Evolutionary conservation across 2,113 vertebrate species (phyloP).

Genomic region (Piaya cayana): DNA sequence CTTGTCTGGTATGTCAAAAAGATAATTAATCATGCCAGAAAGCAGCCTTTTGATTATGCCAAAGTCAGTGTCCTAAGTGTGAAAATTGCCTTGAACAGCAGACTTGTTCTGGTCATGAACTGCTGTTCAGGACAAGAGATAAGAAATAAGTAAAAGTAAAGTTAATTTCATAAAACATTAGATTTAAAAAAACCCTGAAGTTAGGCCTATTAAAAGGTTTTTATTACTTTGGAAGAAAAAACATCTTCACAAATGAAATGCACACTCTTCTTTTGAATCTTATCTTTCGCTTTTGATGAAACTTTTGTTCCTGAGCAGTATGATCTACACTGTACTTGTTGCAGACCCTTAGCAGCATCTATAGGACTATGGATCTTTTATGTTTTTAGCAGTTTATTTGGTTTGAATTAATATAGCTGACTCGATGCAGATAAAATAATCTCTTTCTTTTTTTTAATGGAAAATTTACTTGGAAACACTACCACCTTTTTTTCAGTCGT

Average conservation of each 20-base stretch:
- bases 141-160: not conserved
- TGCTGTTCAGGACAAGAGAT: not conserved
- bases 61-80: not conserved
- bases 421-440: not conserved
- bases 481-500: not conserved
- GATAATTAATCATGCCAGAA: not conserved
- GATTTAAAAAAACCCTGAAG: not conserved
- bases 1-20: not conserved
- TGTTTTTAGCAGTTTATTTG: not conserved
- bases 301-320: not conserved
- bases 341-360: not conserved
- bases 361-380: not conserved
- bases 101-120: not conserved
- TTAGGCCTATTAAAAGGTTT: not conserved
- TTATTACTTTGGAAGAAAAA: not conserved
- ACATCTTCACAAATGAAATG: not conserved
- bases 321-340: not conserved
- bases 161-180: not conserved
- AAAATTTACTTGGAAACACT: not conserved
- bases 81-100: not conserved
- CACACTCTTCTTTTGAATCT: not conserved
- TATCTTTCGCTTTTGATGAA: not conserved
- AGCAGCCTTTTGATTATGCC: not conserved
- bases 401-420: not conserved
- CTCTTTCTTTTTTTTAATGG: not conserved